Evolutionary conservation across 2,888 invertebrate species (phyloP).

Genomic region (Charanyca ferruginea): DNA sequence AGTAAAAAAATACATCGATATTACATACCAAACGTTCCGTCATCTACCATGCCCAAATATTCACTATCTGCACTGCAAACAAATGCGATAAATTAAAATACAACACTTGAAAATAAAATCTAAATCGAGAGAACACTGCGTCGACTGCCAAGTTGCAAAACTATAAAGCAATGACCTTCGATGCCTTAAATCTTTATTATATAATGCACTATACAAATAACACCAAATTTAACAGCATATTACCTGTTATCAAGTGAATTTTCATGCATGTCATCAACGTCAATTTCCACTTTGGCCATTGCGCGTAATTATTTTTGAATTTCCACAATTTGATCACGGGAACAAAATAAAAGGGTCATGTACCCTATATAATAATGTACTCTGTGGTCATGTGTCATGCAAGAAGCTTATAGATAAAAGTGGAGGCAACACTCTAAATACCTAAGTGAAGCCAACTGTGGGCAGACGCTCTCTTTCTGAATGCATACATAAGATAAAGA

Average conservation of each 20-base stretch:
- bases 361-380: no score
- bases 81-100: conserved; percentile 68
- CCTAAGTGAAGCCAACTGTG: no score
- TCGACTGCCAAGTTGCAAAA: conserved; percentile 84
- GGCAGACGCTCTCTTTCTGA: no score
- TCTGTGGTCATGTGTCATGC: no score
- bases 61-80: conserved; percentile 88
- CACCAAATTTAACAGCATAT: conserved; percentile 65
- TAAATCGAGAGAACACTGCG: conserved; percentile 67
- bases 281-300: conserved; percentile 90
- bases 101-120: conserved; percentile 64
- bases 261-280: conserved; percentile 91
- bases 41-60: conserved; percentile 87
- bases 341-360: conserved; percentile 93
- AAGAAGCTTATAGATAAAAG: no score
- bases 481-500: no score
- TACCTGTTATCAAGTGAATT: conserved; percentile 92
- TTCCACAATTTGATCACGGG: conserved; percentile 94
- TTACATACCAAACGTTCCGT: conserved; percentile 83
- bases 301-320: conserved; percentile 92
- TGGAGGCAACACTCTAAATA: no score
- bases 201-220: conserved; percentile 73
- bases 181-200: conserved; percentile 80
- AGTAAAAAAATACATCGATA: conserved; percentile 18
- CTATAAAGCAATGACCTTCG: conserved; percentile 86